Evolutionary conservation across 2,113 vertebrate genomes (phyloP).

Genomic region (Hylia prasina): DNA sequence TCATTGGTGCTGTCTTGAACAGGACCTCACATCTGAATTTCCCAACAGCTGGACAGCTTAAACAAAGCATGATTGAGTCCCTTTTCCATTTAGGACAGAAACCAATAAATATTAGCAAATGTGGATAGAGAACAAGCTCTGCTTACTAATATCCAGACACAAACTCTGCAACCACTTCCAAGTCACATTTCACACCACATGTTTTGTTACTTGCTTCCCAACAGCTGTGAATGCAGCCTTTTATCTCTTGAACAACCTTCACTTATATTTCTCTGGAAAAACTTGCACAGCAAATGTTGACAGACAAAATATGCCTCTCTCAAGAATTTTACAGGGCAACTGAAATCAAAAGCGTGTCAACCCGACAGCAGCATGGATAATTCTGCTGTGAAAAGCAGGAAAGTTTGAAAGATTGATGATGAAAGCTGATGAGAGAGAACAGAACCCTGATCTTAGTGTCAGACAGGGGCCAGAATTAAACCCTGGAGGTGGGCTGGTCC

Average conservation of each 20-base stretch:
- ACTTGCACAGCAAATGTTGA: background rate
- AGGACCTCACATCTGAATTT: background rate
- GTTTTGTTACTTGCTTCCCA: conserved; percentile 7
- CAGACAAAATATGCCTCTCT: conserved; percentile 21
- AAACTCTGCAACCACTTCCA: background rate
- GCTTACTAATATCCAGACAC: background rate
- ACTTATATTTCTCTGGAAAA: conserved; percentile 27
- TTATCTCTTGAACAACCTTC: conserved; percentile 33
- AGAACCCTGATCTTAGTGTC: background rate
- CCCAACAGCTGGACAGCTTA: background rate
- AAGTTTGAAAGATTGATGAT: background rate
- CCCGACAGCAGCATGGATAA: background rate
- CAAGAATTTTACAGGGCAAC: conserved; percentile 5
- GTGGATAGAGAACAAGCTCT: background rate
- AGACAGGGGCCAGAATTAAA: background rate
- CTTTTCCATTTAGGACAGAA: background rate
- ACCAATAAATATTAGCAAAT: background rate
- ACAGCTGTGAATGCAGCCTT: conserved; percentile 33
- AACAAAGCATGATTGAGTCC: background rate
- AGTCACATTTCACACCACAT: background rate
- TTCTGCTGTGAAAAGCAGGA: background rate
- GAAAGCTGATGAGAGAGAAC: background rate
- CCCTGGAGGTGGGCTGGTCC: background rate
- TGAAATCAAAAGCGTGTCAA: background rate
- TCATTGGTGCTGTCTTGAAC: background rate